Conservation (phyloP, 2,113 vertebrate species). For the Narcine bancroftii region DNA sequence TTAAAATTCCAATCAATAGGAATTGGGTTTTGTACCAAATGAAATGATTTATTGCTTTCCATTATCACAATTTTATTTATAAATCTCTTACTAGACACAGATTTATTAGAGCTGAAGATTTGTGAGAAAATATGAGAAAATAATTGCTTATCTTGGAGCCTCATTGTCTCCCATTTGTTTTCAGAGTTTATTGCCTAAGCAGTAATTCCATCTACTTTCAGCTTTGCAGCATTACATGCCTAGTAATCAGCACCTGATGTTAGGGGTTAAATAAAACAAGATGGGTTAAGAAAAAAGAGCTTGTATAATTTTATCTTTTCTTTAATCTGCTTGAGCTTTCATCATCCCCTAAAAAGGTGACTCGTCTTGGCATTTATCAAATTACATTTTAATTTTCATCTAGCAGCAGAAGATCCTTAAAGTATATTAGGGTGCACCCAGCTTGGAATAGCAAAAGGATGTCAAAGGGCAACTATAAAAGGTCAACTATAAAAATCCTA, state of each 20-base stretch:
- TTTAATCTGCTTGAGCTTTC: constrained; percentile 65
- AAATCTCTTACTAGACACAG: constrained; percentile 50
- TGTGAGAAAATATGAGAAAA: constrained; percentile 52
- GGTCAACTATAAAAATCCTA: constrained; percentile 54
- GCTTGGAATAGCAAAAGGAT: constrained; percentile 60
- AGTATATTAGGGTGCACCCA: constrained; percentile 71
- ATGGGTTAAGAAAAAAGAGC: constrained; percentile 60
- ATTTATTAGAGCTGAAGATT: constrained; percentile 51
- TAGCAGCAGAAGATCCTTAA: constrained; percentile 63
- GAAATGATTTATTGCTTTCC: constrained; percentile 48
- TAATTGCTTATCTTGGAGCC: constrained; percentile 52
- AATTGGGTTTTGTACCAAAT: constrained; percentile 30
- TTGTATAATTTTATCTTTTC: constrained; percentile 66
- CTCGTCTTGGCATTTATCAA: constrained; percentile 70
- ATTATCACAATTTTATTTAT: constrained; percentile 51
- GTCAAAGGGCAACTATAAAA: constrained; percentile 65
- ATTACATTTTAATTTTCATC: constrained; percentile 78
- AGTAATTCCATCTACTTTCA: constrained; percentile 47
- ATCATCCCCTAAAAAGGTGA: constrained; percentile 55
- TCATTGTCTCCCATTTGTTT: constrained; percentile 49
- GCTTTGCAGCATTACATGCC: constrained; percentile 49
- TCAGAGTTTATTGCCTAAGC: constrained; percentile 50
- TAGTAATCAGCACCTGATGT: constrained; percentile 57
- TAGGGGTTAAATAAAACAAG: constrained; percentile 58
- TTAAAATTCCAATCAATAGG: constrained; percentile 41